These are phyloP conservation scores for Drosophila quadrilineata DNA, from an alignment of 1,140 invertebrate species.

Conservation along the genomic window DNA sequence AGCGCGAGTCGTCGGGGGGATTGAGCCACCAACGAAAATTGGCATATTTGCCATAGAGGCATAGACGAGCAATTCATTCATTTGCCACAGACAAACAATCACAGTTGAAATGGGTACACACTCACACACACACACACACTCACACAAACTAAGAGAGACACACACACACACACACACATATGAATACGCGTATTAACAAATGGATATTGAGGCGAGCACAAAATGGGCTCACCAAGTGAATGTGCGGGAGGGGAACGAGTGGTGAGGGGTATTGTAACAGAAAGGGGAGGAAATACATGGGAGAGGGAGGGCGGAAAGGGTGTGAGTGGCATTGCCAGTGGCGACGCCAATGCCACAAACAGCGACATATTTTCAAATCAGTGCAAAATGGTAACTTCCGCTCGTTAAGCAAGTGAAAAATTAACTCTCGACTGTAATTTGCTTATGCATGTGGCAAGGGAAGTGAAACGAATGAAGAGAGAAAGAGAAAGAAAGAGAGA, in stretches of 20 bases:
- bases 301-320: neutral
- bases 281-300: neutral
- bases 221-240: conserved; percentile 13
- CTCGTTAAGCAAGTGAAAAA: conserved; percentile 80
- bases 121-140: conserved; percentile 25
- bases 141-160: conserved; percentile 1
- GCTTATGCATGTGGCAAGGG: conserved; percentile 63
- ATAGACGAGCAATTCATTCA: conserved; percentile 76
- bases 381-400: conserved; percentile 80
- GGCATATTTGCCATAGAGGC: conserved; percentile 71
- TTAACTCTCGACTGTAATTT: conserved; percentile 78
- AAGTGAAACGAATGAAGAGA: conserved; percentile 9
- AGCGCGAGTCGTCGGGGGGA: conserved; percentile 9
- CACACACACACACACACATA: conserved; percentile 63
- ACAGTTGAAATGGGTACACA: conserved; percentile 43
- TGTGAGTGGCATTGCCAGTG: conserved; percentile 32
- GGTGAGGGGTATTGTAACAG: too few species aligned
- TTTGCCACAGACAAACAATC: conserved; percentile 75
- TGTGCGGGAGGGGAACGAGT: neutral
- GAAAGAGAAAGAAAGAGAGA: neutral
- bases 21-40: conserved; percentile 53
- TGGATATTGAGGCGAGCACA: conserved; percentile 36
- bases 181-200: conserved; percentile 74
- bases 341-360: conserved; percentile 73
- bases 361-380: conserved; percentile 80